phyloP scores from a whole-genome alignment of 2,113 vertebrate species.

The Amphilophus citrinellus region DNA sequence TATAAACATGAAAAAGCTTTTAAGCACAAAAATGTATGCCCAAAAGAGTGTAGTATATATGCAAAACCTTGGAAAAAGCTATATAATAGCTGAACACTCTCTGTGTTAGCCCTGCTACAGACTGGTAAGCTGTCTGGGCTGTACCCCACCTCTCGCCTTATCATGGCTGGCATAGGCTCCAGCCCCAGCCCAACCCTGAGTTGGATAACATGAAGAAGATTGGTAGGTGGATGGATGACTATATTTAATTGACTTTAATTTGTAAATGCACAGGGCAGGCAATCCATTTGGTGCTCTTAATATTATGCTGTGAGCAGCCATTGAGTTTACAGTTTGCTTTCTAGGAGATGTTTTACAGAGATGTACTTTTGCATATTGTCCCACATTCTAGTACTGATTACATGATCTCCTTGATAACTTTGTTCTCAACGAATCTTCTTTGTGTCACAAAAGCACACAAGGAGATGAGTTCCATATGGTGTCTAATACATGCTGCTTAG shows the following conservation, averaged over 20 bases:
- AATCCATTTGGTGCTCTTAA: background rate
- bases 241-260: constrained; percentile 3
- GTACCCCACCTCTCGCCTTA: background rate
- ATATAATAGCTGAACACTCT: too few relatives aligned
- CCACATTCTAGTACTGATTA: background rate
- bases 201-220: background rate
- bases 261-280: constrained; percentile 2
- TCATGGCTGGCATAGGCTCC: background rate
- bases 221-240: background rate
- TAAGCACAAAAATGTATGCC: background rate
- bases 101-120: background rate
- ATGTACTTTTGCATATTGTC: background rate
- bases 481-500: background rate
- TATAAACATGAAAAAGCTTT: background rate
- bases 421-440: background rate
- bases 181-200: background rate
- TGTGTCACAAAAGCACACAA: background rate
- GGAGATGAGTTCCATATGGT: background rate
- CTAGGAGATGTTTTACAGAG: background rate
- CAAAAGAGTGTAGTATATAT: background rate
- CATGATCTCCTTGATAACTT: background rate
- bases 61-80: too few relatives aligned
- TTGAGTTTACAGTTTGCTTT: background rate
- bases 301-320: background rate
- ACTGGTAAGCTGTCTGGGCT: background rate